Conservation (phyloP, 1,140 invertebrate species). For the Cryptotermes secundus region DNA sequence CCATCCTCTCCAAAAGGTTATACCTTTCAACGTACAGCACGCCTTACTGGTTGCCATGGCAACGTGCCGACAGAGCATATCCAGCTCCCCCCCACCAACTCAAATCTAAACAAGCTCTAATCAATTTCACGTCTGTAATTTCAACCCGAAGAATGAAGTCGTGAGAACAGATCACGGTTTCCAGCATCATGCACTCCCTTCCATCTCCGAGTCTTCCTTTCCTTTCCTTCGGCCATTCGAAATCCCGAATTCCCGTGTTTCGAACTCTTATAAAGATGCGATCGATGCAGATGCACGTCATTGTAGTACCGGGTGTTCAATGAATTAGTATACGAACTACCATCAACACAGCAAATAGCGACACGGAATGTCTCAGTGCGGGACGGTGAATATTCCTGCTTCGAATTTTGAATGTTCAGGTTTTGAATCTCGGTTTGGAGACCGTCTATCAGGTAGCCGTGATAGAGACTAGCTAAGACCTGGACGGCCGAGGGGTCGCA, state of each 20-base stretch:
- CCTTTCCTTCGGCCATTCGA: not conserved
- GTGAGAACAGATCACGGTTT: not conserved
- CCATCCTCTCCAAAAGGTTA: not conserved
- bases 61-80: not conserved
- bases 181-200: not conserved
- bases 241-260: not conserved
- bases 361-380: too few relatives aligned
- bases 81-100: not conserved
- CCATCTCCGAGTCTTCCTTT: not conserved
- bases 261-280: not conserved
- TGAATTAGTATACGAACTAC: not conserved
- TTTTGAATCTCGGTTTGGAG: too few relatives aligned
- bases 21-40: not conserved
- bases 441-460: too few relatives aligned
- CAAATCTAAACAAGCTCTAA: not conserved
- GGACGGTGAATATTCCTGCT: too few relatives aligned
- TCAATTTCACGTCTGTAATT: slow-evolving; percentile 17
- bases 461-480: too few relatives aligned
- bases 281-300: slow-evolving; percentile 9
- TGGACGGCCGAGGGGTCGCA: too few relatives aligned
- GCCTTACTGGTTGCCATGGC: not conserved
- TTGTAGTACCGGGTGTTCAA: slow-evolving; percentile 1
- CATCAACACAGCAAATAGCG: too few relatives aligned
- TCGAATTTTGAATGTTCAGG: too few relatives aligned
- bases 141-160: not conserved